Conservation (phyloP, 2,113 vertebrate genomes). For the Hipposideros armiger region DNA sequence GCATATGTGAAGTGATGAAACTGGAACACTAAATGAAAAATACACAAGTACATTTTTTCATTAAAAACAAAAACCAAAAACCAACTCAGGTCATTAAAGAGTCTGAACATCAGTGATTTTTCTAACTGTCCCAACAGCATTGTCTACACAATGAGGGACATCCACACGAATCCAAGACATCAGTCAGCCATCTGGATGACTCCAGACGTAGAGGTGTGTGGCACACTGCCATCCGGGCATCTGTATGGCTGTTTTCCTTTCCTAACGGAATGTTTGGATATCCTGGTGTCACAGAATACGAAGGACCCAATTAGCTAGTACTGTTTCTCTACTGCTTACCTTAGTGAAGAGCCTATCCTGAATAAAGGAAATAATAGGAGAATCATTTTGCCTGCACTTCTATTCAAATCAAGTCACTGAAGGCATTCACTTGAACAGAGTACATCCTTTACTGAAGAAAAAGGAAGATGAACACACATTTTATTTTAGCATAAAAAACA, state of each 20-base stretch:
- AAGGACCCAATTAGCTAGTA: constrained; percentile 49
- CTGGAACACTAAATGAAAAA: background rate
- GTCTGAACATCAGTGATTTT: background rate
- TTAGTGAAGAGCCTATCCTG: constrained; percentile 34
- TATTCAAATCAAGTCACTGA: constrained; percentile 64
- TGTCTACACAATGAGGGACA: background rate
- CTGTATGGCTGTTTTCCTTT: background rate
- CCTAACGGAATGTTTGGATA: constrained; percentile 35
- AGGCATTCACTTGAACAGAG: constrained; percentile 76
- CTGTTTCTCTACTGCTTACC: background rate
- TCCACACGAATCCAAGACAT: background rate
- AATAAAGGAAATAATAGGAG: constrained; percentile 73
- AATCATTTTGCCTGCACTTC: constrained; percentile 59
- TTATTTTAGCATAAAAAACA: constrained; percentile 59
- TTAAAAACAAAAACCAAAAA: background rate
- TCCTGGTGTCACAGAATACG: background rate
- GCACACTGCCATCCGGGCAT: background rate
- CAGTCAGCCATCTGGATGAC: background rate
- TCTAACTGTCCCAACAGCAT: background rate
- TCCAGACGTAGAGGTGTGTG: background rate
- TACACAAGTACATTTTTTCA: background rate
- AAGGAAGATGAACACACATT: constrained; percentile 80
- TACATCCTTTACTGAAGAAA: constrained; percentile 82
- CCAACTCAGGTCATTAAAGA: background rate
- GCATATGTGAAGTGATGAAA: background rate